Evolutionary conservation across 2,888 invertebrate genomes (phyloP).

Genomic region (Tetragonisca angustula): DNA sequence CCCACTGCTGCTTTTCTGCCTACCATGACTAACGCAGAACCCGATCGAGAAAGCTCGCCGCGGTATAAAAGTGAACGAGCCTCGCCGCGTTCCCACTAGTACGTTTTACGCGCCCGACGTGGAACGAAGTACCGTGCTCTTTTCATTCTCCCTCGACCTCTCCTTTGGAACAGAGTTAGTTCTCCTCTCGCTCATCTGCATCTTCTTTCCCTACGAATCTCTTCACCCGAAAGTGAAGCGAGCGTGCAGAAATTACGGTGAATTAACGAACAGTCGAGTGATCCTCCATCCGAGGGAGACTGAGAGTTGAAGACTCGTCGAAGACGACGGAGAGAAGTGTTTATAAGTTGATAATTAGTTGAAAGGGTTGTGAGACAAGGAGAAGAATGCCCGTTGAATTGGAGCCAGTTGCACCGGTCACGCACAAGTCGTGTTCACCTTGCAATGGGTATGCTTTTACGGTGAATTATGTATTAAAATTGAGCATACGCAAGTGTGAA

Average conservation of each 20-base stretch:
- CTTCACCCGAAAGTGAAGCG: too few species aligned
- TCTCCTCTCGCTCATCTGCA: too few species aligned
- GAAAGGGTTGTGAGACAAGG: neutral
- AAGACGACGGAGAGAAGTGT: neutral
- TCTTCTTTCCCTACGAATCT: too few species aligned
- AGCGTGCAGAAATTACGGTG: too few species aligned
- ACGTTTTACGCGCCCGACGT: slow-evolving; percentile 57
- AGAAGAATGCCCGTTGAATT: slow-evolving; percentile 77
- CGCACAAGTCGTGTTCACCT: slow-evolving; percentile 64
- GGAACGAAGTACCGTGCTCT: slow-evolving; percentile 1
- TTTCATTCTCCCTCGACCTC: neutral
- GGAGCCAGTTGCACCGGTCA: slow-evolving; percentile 69
- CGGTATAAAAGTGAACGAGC: slow-evolving; percentile 75
- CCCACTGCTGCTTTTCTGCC: neutral
- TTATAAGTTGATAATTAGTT: neutral
- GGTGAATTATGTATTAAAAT: neutral
- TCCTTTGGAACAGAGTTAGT: too few species aligned
- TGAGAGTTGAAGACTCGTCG: neutral
- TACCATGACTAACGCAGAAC: slow-evolving; percentile 45
- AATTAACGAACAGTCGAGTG: too few species aligned
- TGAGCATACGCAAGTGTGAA: neutral
- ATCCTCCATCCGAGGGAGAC: neutral
- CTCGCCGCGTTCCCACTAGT: slow-evolving; percentile 68
- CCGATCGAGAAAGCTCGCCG: slow-evolving; percentile 41
- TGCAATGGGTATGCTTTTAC: slow-evolving; percentile 70